These are phyloP conservation scores for Lepidurus arcticus DNA, from an alignment of 1,140 invertebrate species.

Conservation along the genomic window DNA sequence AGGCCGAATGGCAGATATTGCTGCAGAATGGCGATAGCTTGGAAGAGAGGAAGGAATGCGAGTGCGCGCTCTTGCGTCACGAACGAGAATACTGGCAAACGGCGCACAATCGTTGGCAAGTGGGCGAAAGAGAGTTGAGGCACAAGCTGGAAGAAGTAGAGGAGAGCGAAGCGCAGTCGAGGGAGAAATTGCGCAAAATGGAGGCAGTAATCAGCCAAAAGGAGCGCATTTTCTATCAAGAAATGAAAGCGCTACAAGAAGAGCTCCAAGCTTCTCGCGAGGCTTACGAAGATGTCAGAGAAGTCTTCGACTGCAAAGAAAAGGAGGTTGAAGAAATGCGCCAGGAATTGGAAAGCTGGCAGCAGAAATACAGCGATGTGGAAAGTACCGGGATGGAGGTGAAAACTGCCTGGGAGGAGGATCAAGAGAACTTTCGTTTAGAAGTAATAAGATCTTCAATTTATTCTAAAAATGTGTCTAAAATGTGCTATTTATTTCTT, in stretches of 20 bases:
- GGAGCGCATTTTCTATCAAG: not conserved
- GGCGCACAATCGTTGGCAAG: not conserved
- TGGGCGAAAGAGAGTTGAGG: not conserved
- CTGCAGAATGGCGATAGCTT: constrained; percentile 34
- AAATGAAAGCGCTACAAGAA: constrained; percentile 20
- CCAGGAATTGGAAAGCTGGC: not conserved
- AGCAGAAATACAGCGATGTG: not conserved
- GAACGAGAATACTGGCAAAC: not conserved
- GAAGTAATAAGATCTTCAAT: constrained; percentile 35
- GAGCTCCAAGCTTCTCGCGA: constrained; percentile 26
- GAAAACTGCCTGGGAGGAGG: constrained; percentile 20
- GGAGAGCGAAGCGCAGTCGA: not conserved
- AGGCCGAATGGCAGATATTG: constrained; percentile 51
- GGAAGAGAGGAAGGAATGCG: constrained; percentile 32
- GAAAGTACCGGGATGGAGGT: constrained; percentile 33
- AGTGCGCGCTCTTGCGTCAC: not conserved
- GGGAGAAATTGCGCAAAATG: not conserved
- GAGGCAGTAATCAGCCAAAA: constrained; percentile 8
- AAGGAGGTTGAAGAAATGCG: constrained; percentile 31
- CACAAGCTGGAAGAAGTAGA: not conserved
- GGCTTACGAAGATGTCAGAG: constrained; percentile 36
- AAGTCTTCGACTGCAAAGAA: constrained; percentile 32
- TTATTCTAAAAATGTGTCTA: not conserved
- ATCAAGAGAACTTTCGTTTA: constrained; percentile 35
- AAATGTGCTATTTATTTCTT: not conserved